Base-by-base conservation (phyloP, 2,888 invertebrate species). In the Dichetophora obliterata region DNA sequence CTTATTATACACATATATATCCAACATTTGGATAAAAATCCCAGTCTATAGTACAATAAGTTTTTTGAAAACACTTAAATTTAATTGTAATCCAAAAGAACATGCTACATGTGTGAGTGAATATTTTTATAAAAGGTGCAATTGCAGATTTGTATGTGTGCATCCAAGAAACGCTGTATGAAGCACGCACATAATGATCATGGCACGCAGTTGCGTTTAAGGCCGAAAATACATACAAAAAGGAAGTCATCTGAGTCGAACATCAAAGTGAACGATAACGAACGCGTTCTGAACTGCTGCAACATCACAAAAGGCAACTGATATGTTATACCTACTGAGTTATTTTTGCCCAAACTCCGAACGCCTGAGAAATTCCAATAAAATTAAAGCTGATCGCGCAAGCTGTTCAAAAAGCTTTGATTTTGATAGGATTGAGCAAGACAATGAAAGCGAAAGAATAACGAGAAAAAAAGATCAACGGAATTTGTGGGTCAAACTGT, bases 41-140 rank as follows among this genome's bases (percentile, higher is more conserved):
- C 22, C 59, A 22, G 59, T 19, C 50, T 50, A n/a, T n/a, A n/a
- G n/a, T n/a, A 50, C 24, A 68, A 68, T 75, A 69, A 73, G 66
- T 76, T 78, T 31, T 79, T 31, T 54, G 71, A 79, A 79, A 79
- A 75, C 79, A 80, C 79, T 79, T 79, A 76, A 78, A 77, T 71
- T 78, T 78, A 78, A 78, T 78, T 78, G 78, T 74, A 78, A 72
- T 48, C 61, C 70, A 76, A n/a, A n/a, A 76, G 75, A 65, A 73
- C 63, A 71, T 22, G 34, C 34, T 24, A 16, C 63, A 1, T 34
- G 43, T 43, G 14, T 43, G 11, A 11, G 43, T 11, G 43, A 11
- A 11, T 43, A 14, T 43, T 43, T 11, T 14, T 43, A 11, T 43
- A 11, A 43, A 14, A 43, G 43, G 11, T 43, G 14, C 43, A 43